phyloP scores from a whole-genome alignment of 2,888 invertebrate species.

The Nudaria mundana region DNA sequence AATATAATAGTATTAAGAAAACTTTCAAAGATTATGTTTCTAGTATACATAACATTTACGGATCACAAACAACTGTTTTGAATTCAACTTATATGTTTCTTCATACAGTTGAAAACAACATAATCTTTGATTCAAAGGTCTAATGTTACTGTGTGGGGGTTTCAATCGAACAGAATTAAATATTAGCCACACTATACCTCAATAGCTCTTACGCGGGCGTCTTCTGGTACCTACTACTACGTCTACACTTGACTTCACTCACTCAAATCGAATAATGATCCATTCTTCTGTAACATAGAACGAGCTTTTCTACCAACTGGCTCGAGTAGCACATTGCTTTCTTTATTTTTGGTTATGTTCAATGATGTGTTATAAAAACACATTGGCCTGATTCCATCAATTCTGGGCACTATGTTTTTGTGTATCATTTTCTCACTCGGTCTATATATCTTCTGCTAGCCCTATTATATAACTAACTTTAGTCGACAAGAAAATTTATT shows the following conservation, averaged over 20 bases:
- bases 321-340: slow-evolving; percentile 47
- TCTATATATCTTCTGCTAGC: slow-evolving; percentile 25
- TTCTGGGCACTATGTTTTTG: slow-evolving; percentile 33
- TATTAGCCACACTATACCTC: slow-evolving; percentile 27
- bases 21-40: slow-evolving; percentile 43
- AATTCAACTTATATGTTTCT: too few species aligned
- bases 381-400: slow-evolving; percentile 30
- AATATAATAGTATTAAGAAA: slow-evolving; percentile 28
- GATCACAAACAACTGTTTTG: too few species aligned
- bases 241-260: slow-evolving; percentile 25
- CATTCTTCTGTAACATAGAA: slow-evolving; percentile 21
- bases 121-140: slow-evolving; percentile 52
- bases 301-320: slow-evolving; percentile 22
- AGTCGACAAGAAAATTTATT: slow-evolving; percentile 33
- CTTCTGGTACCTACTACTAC: slow-evolving; percentile 27
- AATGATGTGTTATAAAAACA: slow-evolving; percentile 29
- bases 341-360: slow-evolving; percentile 39
- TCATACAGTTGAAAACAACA: slow-evolving; percentile 28
- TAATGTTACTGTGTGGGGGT: slow-evolving; percentile 46
- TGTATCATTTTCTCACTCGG: slow-evolving; percentile 32
- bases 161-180: slow-evolving; percentile 29
- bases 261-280: slow-evolving; percentile 24
- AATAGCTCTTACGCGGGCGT: slow-evolving; percentile 35
- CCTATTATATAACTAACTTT: slow-evolving; percentile 29
- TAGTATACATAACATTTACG: too few species aligned